A percentile compares a stretch with the other conserved stretches of the same genome.
Conservation (phyloP, 2,888 invertebrate species). For the Danaus chrysippus region DNA sequence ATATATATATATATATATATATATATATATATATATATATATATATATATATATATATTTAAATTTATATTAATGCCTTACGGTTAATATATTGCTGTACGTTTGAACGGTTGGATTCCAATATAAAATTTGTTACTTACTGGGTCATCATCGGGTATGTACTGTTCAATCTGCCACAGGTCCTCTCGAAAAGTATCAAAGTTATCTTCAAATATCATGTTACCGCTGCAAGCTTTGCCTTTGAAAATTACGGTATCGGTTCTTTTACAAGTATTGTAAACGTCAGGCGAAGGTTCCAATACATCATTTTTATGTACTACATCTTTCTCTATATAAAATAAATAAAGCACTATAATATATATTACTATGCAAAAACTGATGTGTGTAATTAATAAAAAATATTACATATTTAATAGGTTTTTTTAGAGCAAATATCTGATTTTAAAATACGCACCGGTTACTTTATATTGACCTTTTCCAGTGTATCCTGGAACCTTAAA, state of each 20-base stretch:
- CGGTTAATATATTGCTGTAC: background rate
- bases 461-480: background rate
- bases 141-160: slow-evolving; percentile 58
- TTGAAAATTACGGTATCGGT: slow-evolving; percentile 53
- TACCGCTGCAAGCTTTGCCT: slow-evolving; percentile 60
- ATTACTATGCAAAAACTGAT: too few species aligned
- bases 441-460: background rate
- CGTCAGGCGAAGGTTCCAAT: background rate
- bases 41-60: background rate
- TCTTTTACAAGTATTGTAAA: slow-evolving; percentile 39
- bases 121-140: slow-evolving; percentile 41
- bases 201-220: slow-evolving; percentile 80
- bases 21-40: background rate
- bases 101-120: background rate
- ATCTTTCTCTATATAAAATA: background rate
- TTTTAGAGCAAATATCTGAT: too few species aligned
- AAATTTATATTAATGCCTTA: background rate
- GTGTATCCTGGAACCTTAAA: background rate
- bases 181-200: slow-evolving; percentile 69
- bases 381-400: too few species aligned
- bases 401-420: too few species aligned
- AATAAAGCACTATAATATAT: background rate
- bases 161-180: slow-evolving; percentile 79
- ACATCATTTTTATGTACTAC: background rate
- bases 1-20: background rate